Evolutionary conservation across 2,888 invertebrate genomes (phyloP), one percentile per base, ranked within the genome.

Genomic region (Andrena dorsata): DNA sequence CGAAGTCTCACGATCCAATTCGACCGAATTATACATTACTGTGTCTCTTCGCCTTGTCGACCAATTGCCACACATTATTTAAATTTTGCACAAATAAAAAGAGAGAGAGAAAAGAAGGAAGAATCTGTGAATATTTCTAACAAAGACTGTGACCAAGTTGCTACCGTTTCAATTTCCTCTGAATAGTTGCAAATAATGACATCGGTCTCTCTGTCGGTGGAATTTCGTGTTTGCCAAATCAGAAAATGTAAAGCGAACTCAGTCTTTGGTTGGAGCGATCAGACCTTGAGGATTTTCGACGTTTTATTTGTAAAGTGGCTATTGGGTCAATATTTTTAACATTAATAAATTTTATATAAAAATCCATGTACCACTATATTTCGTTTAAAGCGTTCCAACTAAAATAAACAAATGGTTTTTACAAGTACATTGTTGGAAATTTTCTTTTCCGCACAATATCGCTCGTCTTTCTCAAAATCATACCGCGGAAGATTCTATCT

Each of bases 261-360:
- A 89, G 89, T 90, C 90, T 89, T 90, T 90, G 87, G 88, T 87
- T 85, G 87, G 87, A 90, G 90, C 89, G 87, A 88, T 78, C 82
- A 88, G 83, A 87, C 84, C 61, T 83, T 79, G 70, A 70, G 82
- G 75, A 80, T 87, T 81, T 64, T 82, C 78, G 82, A 87, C 83
- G 72, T 85, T 63, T 88, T 80, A 82, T 85, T 88, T 77, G 76
- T 80, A 86, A 88, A 88, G 80, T 84, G 80, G 81, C 89, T 85
- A 84, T 84, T 78, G 89, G 83, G 86, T 85, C 84, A 78, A 80
- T 88, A 82, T 77, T 80, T 88, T 88, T 88, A 88, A 89, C 87
- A 89, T 87, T 87, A 89, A 88, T 88, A 89, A 87, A 88, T 87
- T 89, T 88, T 87, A 86, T 90, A 88, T 89, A 90, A 90, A 90